These are phyloP conservation scores for Eurosta solidaginis DNA, from an alignment of 1,140 invertebrate species.

Conservation along the genomic window DNA sequence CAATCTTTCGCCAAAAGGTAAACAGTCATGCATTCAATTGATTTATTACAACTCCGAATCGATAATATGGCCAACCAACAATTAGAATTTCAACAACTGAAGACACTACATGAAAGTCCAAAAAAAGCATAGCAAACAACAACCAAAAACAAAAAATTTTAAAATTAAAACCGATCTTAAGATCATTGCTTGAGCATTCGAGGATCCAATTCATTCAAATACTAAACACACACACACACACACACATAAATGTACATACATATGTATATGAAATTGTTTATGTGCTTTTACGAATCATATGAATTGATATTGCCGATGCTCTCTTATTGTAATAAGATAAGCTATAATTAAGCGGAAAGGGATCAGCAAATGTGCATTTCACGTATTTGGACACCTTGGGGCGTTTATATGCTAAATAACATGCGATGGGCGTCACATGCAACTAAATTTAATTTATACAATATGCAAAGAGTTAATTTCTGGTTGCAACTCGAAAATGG, in stretches of 20 bases:
- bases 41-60: slow-evolving; percentile 26
- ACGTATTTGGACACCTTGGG: slow-evolving; percentile 1
- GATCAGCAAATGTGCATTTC: slow-evolving; percentile 4
- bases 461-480: slow-evolving; percentile 33
- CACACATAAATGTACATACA: neutral
- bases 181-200: neutral
- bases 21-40: neutral
- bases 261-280: neutral
- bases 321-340: slow-evolving; percentile 31
- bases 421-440: slow-evolving; percentile 29
- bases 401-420: slow-evolving; percentile 33
- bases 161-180: slow-evolving; percentile 28
- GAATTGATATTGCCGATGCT: neutral
- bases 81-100: slow-evolving; percentile 25
- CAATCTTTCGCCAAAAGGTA: neutral
- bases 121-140: neutral
- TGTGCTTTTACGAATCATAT: neutral
- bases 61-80: slow-evolving; percentile 23
- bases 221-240: no score
- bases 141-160: neutral
- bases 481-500: neutral
- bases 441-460: slow-evolving; percentile 32
- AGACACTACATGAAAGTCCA: neutral
- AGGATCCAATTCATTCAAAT: slow-evolving; percentile 11
- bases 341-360: slow-evolving; percentile 31